Evolutionary conservation across 1,140 invertebrate species (phyloP).

Genomic region (Bombus turneri): DNA sequence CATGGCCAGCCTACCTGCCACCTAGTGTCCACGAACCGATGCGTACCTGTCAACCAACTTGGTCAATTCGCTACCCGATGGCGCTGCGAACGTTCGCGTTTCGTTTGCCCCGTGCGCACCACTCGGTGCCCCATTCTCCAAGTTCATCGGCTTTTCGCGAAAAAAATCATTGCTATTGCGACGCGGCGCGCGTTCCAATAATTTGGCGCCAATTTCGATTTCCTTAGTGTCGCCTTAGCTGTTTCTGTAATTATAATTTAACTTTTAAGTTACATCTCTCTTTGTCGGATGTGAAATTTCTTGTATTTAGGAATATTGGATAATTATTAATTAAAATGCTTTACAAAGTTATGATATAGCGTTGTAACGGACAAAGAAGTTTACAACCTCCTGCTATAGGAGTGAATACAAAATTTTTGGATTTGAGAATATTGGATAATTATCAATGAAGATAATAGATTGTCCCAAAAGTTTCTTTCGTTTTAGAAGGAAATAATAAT

Average conservation of each 20-base stretch:
- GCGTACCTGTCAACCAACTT: slow-evolving; percentile 57
- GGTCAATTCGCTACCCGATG: slow-evolving; percentile 52
- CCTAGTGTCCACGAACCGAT: slow-evolving; percentile 74
- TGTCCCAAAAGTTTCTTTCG: neutral
- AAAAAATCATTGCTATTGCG: neutral
- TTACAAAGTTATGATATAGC: no score
- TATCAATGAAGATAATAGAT: neutral
- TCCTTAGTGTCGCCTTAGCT: no score
- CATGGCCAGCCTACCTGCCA: slow-evolving; percentile 68
- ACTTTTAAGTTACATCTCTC: no score
- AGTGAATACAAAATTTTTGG: neutral
- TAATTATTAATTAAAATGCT: no score
- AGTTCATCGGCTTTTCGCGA: slow-evolving; percentile 8
- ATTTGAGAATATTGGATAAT: neutral
- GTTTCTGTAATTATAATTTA: no score
- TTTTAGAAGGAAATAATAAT: no score
- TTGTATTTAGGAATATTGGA: no score
- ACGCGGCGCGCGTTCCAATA: neutral
- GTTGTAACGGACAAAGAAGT: no score
- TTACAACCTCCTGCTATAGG: no score
- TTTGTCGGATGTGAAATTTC: no score
- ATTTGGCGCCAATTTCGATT: neutral
- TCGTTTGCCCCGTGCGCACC: neutral
- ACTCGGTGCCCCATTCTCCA: neutral
- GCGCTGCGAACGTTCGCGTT: slow-evolving; percentile 49